Evolutionary conservation across 2,888 invertebrate species (phyloP).

Genomic region (Idaea biselata): DNA sequence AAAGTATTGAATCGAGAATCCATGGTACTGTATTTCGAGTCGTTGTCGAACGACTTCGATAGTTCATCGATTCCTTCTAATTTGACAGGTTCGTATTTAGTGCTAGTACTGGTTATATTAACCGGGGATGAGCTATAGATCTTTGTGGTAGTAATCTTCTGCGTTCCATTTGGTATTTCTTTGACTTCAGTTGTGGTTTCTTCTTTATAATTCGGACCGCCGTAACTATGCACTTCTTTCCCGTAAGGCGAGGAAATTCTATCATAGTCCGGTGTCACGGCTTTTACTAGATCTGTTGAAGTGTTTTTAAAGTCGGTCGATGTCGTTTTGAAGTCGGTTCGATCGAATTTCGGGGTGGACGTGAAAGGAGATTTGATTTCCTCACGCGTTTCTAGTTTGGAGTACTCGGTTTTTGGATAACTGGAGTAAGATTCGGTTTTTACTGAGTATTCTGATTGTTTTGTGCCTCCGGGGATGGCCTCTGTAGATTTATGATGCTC

Average conservation of each 20-base stretch:
- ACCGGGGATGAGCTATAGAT: slow-evolving; percentile 80
- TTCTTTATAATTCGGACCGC: slow-evolving; percentile 71
- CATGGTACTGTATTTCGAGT: slow-evolving; percentile 69
- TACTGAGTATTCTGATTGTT: slow-evolving; percentile 63
- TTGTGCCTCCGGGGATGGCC: slow-evolving; percentile 69
- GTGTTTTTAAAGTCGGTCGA: slow-evolving; percentile 51
- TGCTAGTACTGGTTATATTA: slow-evolving; percentile 71
- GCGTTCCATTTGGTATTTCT: slow-evolving; percentile 77
- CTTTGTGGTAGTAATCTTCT: slow-evolving; percentile 80
- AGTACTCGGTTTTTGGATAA: slow-evolving; percentile 63
- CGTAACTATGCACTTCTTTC: slow-evolving; percentile 62
- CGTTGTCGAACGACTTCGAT: slow-evolving; percentile 76
- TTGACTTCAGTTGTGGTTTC: slow-evolving; percentile 78
- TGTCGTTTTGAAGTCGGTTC: slow-evolving; percentile 41
- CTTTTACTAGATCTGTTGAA: slow-evolving; percentile 62
- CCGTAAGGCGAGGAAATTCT: slow-evolving; percentile 70
- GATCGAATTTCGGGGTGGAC: slow-evolving; percentile 66
- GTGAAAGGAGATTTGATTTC: slow-evolving; percentile 67
- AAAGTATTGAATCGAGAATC: slow-evolving; percentile 71
- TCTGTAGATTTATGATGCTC: slow-evolving; percentile 71
- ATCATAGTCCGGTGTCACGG: slow-evolving; percentile 65
- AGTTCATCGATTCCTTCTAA: slow-evolving; percentile 77
- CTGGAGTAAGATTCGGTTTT: slow-evolving; percentile 70
- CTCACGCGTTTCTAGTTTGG: slow-evolving; percentile 56
- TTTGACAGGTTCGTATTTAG: slow-evolving; percentile 71